These are phyloP conservation scores for Rotaria magnacalcarata DNA, from an alignment of 2,888 invertebrate genomes.

Conservation along the genomic window DNA sequence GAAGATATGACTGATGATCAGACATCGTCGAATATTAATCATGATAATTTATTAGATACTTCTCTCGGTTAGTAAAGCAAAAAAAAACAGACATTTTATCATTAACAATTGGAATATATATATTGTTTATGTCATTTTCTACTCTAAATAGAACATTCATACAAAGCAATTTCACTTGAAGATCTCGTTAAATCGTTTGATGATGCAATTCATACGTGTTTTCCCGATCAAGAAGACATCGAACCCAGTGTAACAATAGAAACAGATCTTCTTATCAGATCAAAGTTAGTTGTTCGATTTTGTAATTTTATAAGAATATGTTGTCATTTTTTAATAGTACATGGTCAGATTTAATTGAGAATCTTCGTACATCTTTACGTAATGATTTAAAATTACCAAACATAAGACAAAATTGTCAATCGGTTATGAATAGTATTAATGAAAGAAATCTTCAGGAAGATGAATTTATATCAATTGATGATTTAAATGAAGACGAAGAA, in stretches of 20 bases:
- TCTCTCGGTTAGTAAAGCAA: not conserved
- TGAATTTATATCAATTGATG: not conserved
- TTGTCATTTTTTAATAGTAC: not conserved
- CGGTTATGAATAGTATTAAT: not conserved
- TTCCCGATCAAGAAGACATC: not conserved
- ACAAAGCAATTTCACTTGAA: slow-evolving; percentile 36
- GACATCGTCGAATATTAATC: not conserved
- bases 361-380: not conserved
- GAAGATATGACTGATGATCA: not conserved
- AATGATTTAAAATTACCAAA: slow-evolving; percentile 16
- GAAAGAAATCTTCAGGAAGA: not conserved
- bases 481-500: slow-evolving; percentile 43
- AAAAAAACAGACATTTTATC: not conserved
- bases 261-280: not conserved
- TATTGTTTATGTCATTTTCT: not conserved
- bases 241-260: not conserved
- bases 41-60: not conserved
- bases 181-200: slow-evolving; percentile 45
- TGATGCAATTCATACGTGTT: slow-evolving; percentile 38
- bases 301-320: too few relatives aligned
- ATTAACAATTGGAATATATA: not conserved
- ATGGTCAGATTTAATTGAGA: slow-evolving; percentile 31
- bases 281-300: not conserved
- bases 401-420: not conserved
- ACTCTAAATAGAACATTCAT: not conserved